Evolutionary conservation across 2,888 invertebrate species (phyloP).

Genomic region (Torymus texanus): DNA sequence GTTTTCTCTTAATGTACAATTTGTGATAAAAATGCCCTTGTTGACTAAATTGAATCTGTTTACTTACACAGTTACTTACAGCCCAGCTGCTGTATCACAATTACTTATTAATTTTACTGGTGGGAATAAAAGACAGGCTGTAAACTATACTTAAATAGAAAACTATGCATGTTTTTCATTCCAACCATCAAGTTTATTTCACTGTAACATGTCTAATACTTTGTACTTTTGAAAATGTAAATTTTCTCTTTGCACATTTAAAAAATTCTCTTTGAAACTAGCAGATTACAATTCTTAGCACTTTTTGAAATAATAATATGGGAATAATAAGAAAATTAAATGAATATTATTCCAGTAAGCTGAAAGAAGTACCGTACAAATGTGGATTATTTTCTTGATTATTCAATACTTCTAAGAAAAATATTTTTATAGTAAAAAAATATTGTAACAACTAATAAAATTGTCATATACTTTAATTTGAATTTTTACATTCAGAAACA

Average conservation of each 20-base stretch:
- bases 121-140: background rate
- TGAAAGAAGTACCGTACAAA: slow-evolving; percentile 11
- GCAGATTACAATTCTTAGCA: slow-evolving; percentile 23
- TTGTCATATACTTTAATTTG: background rate
- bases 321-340: background rate
- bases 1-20: slow-evolving; percentile 22
- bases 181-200: slow-evolving; percentile 7
- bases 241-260: slow-evolving; percentile 27
- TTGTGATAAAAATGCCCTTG: slow-evolving; percentile 26
- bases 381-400: too few species aligned
- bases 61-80: slow-evolving; percentile 32
- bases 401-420: too few species aligned
- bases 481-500: background rate
- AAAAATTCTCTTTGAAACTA: slow-evolving; percentile 28
- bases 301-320: slow-evolving; percentile 37
- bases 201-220: slow-evolving; percentile 39
- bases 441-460: background rate
- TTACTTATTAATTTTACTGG: slow-evolving; percentile 26
- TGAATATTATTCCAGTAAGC: slow-evolving; percentile 13
- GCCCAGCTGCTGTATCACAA: slow-evolving; percentile 44
- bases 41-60: slow-evolving; percentile 31
- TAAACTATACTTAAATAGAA: too few species aligned
- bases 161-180: background rate
- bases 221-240: slow-evolving; percentile 47
- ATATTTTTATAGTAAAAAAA: too few species aligned